Conservation (phyloP, 2,113 vertebrate genomes). For the Crotalus helleri region DNA sequence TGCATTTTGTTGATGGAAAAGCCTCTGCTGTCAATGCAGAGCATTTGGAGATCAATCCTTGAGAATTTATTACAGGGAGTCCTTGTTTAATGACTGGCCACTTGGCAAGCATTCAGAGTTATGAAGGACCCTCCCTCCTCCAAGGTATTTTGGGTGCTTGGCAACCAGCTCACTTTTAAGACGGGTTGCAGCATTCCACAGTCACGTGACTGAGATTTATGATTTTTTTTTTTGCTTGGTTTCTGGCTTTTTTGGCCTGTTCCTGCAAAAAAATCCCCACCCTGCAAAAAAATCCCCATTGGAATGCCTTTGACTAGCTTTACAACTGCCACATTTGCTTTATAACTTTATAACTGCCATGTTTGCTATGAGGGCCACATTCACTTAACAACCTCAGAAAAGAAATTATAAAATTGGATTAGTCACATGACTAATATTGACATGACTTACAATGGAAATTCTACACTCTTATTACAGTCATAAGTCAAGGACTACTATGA, state of each 20-base stretch:
- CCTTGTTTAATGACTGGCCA: no score
- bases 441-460: background rate
- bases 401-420: background rate
- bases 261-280: background rate
- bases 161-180: background rate
- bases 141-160: no score
- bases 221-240: background rate
- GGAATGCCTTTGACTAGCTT: background rate
- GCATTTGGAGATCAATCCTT: background rate
- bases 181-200: background rate
- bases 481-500: no score
- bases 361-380: background rate
- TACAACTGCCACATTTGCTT: background rate
- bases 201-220: background rate
- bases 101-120: no score
- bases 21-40: background rate
- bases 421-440: background rate
- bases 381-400: background rate
- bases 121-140: no score
- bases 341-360: background rate
- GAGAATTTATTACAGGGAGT: background rate
- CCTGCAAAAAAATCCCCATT: background rate
- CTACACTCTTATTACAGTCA: background rate
- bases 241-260: background rate
- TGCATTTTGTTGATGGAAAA: background rate